Percentiles rank a stretch among this genome's conserved stretches.
phyloP scores from a whole-genome alignment of 2,888 invertebrate species.

The Sminthurides aquaticus region DNA sequence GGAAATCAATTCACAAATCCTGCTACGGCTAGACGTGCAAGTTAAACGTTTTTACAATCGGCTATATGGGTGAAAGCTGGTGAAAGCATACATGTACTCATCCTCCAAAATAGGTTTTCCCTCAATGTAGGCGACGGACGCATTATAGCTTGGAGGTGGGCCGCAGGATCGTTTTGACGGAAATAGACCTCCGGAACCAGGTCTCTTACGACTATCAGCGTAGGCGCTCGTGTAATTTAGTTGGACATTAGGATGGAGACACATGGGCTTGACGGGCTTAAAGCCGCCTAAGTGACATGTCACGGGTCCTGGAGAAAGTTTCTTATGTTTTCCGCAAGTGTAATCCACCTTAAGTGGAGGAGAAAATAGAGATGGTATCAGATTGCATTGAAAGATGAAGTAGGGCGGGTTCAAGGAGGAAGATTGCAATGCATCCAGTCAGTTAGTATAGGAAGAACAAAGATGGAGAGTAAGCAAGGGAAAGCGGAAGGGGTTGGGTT shows the following conservation, averaged over 20 bases:
- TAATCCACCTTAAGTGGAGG: slow-evolving; percentile 34
- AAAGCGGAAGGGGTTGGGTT: no score
- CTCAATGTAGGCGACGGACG: slow-evolving; percentile 63
- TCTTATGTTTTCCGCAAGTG: slow-evolving; percentile 37
- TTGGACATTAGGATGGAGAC: slow-evolving; percentile 46
- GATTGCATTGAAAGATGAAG: no score
- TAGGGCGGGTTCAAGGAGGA: no score
- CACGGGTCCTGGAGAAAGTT: slow-evolving; percentile 32
- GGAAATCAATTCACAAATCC: no score
- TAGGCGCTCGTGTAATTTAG: slow-evolving; percentile 23
- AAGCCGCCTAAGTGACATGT: slow-evolving; percentile 69
- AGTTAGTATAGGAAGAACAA: no score
- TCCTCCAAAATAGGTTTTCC: slow-evolving; percentile 43
- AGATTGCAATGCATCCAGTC: no score
- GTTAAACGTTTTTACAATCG: no score
- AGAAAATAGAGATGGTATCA: slow-evolving; percentile 3
- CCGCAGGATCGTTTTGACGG: slow-evolving; percentile 51
- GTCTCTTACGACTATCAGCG: not conserved
- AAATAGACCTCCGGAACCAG: not conserved
- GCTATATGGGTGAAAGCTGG: not conserved
- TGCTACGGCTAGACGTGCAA: no score
- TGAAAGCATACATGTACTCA: not conserved
- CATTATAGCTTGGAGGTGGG: slow-evolving; percentile 65
- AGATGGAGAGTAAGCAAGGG: no score
- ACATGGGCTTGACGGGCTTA: slow-evolving; percentile 69